These are phyloP conservation scores for Dinoponera quadriceps DNA, from an alignment of 1,140 invertebrate genomes.

Conservation along the genomic window DNA sequence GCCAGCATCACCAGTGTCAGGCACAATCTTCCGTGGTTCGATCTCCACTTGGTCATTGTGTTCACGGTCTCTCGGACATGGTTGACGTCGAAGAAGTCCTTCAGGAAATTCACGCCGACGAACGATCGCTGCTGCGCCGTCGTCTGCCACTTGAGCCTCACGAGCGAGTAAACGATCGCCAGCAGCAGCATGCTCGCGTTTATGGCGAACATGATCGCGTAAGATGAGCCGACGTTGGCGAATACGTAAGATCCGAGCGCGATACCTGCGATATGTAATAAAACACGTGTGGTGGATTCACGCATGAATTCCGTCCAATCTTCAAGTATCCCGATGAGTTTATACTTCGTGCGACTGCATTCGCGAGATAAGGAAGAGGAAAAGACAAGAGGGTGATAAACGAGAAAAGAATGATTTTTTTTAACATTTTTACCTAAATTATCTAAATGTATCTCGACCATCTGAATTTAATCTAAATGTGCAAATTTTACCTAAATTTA, in stretches of 20 bases:
- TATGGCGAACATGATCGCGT: conserved; percentile 89
- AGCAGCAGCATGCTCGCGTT: conserved; percentile 87
- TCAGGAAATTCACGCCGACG: conserved; percentile 86
- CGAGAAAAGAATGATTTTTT: too few relatives aligned
- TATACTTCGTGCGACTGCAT: not conserved
- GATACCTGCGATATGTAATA: conserved; percentile 81
- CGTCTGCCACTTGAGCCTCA: conserved; percentile 89
- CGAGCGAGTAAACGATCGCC: conserved; percentile 88
- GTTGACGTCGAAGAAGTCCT: conserved; percentile 90
- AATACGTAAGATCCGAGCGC: conserved; percentile 86
- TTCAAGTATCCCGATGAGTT: not conserved
- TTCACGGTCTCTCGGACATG: conserved; percentile 88
- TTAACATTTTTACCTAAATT: too few relatives aligned
- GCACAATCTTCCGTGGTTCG: conserved; percentile 86
- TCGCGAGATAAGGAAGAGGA: not conserved
- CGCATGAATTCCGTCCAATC: too few relatives aligned
- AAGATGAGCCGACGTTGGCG: conserved; percentile 87
- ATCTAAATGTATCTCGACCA: too few relatives aligned
- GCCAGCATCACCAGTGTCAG: conserved; percentile 88
- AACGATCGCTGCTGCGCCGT: conserved; percentile 87
- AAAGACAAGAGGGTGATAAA: not conserved
- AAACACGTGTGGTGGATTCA: not conserved
- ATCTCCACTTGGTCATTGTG: conserved; percentile 87
- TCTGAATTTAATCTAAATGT: too few relatives aligned
- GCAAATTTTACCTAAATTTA: too few relatives aligned